Conservation (phyloP, 2,888 invertebrate genomes). For the Heliconius hortense region DNA sequence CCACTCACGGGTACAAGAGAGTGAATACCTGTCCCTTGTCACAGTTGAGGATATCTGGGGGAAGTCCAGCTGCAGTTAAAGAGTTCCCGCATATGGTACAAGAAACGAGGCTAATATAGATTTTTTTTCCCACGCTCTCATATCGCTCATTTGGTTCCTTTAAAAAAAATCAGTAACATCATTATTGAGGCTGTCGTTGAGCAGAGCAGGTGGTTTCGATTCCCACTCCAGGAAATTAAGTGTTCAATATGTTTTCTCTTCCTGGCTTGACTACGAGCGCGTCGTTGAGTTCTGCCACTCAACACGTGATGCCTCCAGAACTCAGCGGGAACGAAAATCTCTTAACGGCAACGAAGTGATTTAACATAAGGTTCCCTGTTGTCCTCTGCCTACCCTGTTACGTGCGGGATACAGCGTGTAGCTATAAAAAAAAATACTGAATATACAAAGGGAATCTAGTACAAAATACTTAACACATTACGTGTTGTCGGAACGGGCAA, state of each 20-base stretch:
- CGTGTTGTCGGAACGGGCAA: too few species aligned
- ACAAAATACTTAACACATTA: too few species aligned
- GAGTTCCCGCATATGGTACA: constrained; percentile 45
- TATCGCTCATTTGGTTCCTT: too few species aligned
- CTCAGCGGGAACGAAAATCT: background rate
- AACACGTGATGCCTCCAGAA: too few species aligned
- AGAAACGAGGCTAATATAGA: background rate
- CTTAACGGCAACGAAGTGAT: background rate
- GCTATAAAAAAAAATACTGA: background rate
- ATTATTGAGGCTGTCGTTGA: background rate
- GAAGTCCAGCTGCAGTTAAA: constrained; percentile 12
- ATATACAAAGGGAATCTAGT: too few species aligned
- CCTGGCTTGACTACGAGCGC: too few species aligned
- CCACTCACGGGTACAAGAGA: constrained; percentile 14
- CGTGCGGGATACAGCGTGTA: background rate
- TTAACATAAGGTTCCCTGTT: background rate
- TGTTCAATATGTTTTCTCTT: background rate
- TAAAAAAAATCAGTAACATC: background rate
- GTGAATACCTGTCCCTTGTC: constrained; percentile 22
- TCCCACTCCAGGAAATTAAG: background rate
- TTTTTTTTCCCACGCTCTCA: too few species aligned
- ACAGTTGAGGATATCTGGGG: constrained; percentile 24
- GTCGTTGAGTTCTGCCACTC: too few species aligned
- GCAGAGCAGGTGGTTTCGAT: background rate
- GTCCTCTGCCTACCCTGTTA: background rate